Evolutionary conservation across 1,140 invertebrate species (phyloP).

Genomic region (Apis dorsata): DNA sequence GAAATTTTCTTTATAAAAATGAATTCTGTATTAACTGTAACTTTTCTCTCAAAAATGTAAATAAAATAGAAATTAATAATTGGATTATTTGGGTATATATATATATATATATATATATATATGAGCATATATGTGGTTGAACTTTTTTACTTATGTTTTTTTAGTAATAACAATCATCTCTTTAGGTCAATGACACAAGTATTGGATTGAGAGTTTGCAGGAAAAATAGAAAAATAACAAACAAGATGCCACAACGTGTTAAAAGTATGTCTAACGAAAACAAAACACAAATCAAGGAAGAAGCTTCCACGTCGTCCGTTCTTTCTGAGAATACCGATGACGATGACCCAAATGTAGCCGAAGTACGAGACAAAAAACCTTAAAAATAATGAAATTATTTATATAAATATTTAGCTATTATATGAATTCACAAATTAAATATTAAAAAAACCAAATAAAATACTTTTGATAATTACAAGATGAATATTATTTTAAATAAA

Average conservation of each 20-base stretch:
- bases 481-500: too few species aligned
- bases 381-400: neutral
- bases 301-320: slow-evolving; percentile 27
- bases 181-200: neutral
- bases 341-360: slow-evolving; percentile 19
- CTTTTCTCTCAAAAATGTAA: too few species aligned
- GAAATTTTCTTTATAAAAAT: too few species aligned
- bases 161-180: neutral
- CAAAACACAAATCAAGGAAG: slow-evolving; percentile 13
- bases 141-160: neutral
- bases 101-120: neutral
- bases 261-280: neutral
- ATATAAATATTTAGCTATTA: neutral
- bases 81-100: neutral
- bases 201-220: neutral
- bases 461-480: too few species aligned
- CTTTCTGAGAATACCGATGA: slow-evolving; percentile 3
- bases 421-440: neutral
- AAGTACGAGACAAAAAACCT: slow-evolving; percentile 10
- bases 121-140: neutral
- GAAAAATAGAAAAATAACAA: neutral
- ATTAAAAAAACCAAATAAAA: too few species aligned
- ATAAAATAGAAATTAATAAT: too few species aligned
- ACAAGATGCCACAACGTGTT: slow-evolving; percentile 14
- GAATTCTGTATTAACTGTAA: too few species aligned